These are phyloP conservation scores for Ceriagrion tenellum DNA, from an alignment of 2,888 invertebrate species.

Conservation along the genomic window DNA sequence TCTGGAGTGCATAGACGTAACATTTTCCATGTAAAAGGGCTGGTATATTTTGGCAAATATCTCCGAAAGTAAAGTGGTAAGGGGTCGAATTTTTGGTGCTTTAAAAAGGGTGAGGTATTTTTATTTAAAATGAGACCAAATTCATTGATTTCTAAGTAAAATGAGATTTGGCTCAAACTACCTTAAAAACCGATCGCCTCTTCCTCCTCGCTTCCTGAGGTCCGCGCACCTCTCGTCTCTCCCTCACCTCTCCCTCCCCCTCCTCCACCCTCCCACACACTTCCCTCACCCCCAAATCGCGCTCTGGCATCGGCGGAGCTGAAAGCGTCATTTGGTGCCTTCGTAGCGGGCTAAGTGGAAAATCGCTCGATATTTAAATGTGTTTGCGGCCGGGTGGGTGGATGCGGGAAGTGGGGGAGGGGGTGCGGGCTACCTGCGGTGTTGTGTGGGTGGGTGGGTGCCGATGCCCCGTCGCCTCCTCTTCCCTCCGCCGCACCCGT, in stretches of 20 bases:
- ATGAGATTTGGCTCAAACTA: no score
- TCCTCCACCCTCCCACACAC: not conserved
- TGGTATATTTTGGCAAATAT: no score
- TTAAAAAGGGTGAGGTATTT: no score
- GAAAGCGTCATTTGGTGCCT: slow-evolving; percentile 47
- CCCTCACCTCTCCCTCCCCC: not conserved
- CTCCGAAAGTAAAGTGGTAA: no score
- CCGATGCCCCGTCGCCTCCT: not conserved
- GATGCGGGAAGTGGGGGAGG: no score
- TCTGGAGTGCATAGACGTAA: no score
- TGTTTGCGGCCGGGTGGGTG: slow-evolving; percentile 35
- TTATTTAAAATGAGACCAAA: no score
- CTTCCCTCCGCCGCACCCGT: not conserved
- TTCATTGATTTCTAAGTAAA: no score
- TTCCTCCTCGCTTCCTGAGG: not conserved
- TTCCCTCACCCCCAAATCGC: not conserved
- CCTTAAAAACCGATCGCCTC: not conserved
- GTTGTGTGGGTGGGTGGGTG: slow-evolving; percentile 33
- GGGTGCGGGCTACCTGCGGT: slow-evolving; percentile 41
- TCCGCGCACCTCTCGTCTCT: not conserved
- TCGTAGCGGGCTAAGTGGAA: slow-evolving; percentile 45
- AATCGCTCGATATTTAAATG: slow-evolving; percentile 52
- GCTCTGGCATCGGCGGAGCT: not conserved
- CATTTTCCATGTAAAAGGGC: no score
- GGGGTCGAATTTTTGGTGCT: no score